A percentile compares a stretch with the other conserved stretches of the same genome.
These are phyloP conservation scores for Gymnogyps californianus DNA, from an alignment of 2,113 vertebrate genomes.

Conservation along the genomic window DNA sequence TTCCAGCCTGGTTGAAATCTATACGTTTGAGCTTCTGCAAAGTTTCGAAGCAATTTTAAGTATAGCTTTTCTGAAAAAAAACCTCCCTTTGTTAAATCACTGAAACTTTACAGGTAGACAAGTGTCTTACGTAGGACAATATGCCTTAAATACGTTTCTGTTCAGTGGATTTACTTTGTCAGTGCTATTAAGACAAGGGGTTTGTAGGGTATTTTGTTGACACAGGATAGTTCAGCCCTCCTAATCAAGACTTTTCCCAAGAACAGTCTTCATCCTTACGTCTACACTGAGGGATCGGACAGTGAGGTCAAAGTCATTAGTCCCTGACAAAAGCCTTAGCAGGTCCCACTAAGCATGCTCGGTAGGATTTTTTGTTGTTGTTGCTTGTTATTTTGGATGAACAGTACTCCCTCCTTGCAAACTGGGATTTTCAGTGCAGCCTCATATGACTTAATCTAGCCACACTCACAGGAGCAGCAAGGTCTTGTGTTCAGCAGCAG, in stretches of 20 bases:
- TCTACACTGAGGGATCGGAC: background rate
- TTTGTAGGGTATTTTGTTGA: background rate
- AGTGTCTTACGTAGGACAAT: background rate
- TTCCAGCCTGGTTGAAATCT: background rate
- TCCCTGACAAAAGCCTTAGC: conserved; percentile 1
- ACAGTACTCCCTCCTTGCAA: background rate
- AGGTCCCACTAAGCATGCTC: background rate
- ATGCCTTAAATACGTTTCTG: background rate
- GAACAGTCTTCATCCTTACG: background rate
- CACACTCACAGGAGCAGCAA: background rate
- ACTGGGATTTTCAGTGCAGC: background rate
- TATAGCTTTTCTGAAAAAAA: background rate
- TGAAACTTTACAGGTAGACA: background rate
- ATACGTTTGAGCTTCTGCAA: background rate
- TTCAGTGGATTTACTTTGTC: background rate
- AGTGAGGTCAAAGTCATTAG: conserved; percentile 27
- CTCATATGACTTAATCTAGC: background rate
- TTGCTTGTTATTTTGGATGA: background rate
- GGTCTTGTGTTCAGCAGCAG: background rate
- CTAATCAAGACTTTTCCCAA: background rate
- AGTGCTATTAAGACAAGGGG: background rate
- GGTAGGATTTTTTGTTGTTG: background rate
- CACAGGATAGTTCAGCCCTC: background rate
- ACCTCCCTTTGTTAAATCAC: background rate
- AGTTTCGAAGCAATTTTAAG: background rate